Conservation (phyloP, 2,113 vertebrate genomes). For the Toxotes chatareus region DNA sequence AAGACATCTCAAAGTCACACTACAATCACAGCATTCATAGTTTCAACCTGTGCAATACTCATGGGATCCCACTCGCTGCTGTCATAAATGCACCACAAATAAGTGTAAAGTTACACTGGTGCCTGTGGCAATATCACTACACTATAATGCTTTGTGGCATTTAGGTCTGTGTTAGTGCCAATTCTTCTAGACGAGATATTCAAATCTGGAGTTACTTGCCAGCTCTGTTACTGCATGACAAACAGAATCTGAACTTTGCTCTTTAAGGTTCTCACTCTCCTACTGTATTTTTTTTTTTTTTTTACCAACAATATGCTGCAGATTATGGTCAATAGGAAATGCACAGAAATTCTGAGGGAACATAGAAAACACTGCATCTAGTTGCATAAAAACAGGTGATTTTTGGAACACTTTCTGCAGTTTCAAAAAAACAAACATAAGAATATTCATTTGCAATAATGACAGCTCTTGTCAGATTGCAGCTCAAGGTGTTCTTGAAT, state of each 20-base stretch:
- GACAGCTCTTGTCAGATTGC: background rate
- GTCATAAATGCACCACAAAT: constrained; percentile 8
- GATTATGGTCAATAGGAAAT: background rate
- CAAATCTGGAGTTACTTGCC: background rate
- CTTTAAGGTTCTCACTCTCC: background rate
- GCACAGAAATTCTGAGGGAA: background rate
- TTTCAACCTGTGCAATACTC: constrained; percentile 17
- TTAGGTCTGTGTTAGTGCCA: background rate
- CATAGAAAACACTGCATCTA: background rate
- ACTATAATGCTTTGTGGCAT: constrained; percentile 27
- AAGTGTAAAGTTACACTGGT: constrained; percentile 24
- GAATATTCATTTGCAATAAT: background rate
- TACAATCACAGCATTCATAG: constrained; percentile 1
- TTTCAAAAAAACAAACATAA: no score
- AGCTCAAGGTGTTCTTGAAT: background rate
- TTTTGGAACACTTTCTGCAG: no score
- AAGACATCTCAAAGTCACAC: constrained; percentile 11
- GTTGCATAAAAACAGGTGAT: background rate
- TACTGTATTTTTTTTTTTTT: background rate
- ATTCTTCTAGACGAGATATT: background rate
- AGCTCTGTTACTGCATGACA: background rate
- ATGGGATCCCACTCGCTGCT: background rate
- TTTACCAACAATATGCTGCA: background rate
- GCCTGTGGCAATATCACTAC: constrained; percentile 7
- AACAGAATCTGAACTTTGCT: background rate